Evolutionary conservation across 2,113 vertebrate genomes (phyloP), one percentile per base, ranked within the genome.

Genomic region (Lathamus discolor): DNA sequence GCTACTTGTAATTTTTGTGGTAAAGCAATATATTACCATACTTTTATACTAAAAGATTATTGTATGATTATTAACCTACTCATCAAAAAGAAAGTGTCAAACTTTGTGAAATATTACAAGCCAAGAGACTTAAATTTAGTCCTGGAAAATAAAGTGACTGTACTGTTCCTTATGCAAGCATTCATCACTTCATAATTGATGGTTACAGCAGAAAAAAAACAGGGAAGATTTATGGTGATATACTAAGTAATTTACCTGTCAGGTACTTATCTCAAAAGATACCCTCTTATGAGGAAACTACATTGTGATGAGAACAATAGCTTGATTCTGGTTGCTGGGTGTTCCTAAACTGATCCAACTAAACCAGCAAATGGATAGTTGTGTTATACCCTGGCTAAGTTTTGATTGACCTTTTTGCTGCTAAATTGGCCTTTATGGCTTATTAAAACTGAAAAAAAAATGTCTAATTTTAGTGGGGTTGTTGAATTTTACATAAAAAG

Each of bases 121-220:
- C 12, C 76, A 83, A 81, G 76, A 86, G 39, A 61, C 16, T 90
- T 77, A 90, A 87, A 86, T 93, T 85, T 83, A 86, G 54, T 72
- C 43, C 44, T 75, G 31, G 64, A 93, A 96, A 94, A 94, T 64
- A 61, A 90, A 94, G 73, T 70, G 72, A 57, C 46, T 88, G 16
- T 66, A 31, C 61, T 43, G 17, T 66, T 46, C 17, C 55, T 88
- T 78, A 77, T 72, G 52, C 39, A 96, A 92, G 48, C n/a, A 86
- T 91, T 92, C 48, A 90, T 95, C 79, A 93, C 29, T 86, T 86
- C 52, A 82, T 90, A 88, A 93, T 37, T 52, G 57, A 93, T 55
- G n/a, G 57, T 44, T 88, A 72, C 7, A 79, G 55, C 35, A 90
- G 28, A 10, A 74, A 78, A 89, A 83, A 52, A 61, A 1, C 35